Evolutionary conservation across 2,113 vertebrate species (phyloP).

Genomic region (Otis tarda): DNA sequence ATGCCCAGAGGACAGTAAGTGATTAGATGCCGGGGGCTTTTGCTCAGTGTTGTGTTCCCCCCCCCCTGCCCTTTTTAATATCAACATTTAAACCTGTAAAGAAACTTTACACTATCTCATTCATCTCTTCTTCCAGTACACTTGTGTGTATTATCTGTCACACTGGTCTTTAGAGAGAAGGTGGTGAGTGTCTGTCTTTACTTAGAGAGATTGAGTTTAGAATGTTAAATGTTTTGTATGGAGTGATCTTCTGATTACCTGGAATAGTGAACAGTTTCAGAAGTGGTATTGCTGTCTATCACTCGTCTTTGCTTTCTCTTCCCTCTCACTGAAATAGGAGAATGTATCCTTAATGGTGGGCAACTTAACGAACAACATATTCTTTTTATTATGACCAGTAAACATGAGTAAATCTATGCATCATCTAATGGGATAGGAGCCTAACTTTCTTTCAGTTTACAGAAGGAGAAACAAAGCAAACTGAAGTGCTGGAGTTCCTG

Average conservation of each 20-base stretch:
- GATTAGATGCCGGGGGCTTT: not conserved
- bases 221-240: not conserved
- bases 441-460: not conserved
- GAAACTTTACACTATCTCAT: not conserved
- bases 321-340: not conserved
- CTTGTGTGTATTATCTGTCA: not conserved
- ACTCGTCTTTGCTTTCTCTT: not conserved
- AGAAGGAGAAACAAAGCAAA: not conserved
- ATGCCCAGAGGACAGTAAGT: not conserved
- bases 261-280: not conserved
- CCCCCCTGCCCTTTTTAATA: not conserved
- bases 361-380: not conserved
- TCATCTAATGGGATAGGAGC: not conserved
- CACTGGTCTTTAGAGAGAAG: not conserved
- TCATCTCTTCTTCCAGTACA: not conserved
- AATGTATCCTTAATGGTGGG: not conserved
- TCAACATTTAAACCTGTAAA: not conserved
- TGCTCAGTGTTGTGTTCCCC: not conserved
- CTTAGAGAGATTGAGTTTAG: not conserved
- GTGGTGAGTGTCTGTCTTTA: not conserved
- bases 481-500: not conserved
- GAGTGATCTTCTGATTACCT: not conserved
- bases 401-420: not conserved
- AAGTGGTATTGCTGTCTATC: not conserved
- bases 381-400: not conserved